These are phyloP conservation scores for Atrina japonica DNA, from an alignment of 2,888 invertebrate genomes.

Conservation along the genomic window DNA sequence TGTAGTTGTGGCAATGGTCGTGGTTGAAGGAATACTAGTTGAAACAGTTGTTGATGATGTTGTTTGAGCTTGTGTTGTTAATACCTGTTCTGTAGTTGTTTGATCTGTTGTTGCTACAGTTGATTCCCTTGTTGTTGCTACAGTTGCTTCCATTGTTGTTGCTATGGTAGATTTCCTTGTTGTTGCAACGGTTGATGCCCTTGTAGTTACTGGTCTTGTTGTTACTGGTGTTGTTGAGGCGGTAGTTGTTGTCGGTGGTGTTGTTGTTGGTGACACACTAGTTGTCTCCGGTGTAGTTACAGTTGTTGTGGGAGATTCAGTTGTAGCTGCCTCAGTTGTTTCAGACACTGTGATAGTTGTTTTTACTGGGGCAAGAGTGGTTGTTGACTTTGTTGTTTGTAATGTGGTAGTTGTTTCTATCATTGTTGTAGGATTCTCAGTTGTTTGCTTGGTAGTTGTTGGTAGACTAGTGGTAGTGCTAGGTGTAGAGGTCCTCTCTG, in stretches of 20 bases:
- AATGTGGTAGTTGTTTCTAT: not conserved
- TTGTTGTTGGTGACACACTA: not conserved
- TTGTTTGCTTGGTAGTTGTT: not conserved
- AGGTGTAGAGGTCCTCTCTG: slow-evolving; percentile 11
- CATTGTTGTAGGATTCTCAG: slow-evolving; percentile 3
- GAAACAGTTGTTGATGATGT: not conserved
- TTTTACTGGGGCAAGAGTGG: not conserved
- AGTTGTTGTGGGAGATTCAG: slow-evolving; percentile 8
- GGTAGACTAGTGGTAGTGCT: not conserved
- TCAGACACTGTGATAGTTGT: not conserved
- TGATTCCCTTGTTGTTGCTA: not conserved
- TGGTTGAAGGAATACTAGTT: not conserved
- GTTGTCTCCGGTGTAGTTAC: slow-evolving; percentile 2
- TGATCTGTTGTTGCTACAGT: not conserved
- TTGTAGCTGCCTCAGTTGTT: not conserved
- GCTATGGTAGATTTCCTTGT: slow-evolving; percentile 1
- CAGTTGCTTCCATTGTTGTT: slow-evolving; percentile 1
- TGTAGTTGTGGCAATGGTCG: not conserved
- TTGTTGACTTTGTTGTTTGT: not conserved
- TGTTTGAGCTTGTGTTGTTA: not conserved
- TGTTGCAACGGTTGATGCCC: not conserved
- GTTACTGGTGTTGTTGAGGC: slow-evolving; percentile 3
- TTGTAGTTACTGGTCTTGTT: not conserved
- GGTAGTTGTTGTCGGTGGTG: slow-evolving; percentile 11
- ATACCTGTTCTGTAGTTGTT: not conserved